Percentiles rank a stretch among this genome's conserved stretches.
Conservation (phyloP, 2,797 vertebrate species). For the Hapalemur alaotrensis region DNA sequence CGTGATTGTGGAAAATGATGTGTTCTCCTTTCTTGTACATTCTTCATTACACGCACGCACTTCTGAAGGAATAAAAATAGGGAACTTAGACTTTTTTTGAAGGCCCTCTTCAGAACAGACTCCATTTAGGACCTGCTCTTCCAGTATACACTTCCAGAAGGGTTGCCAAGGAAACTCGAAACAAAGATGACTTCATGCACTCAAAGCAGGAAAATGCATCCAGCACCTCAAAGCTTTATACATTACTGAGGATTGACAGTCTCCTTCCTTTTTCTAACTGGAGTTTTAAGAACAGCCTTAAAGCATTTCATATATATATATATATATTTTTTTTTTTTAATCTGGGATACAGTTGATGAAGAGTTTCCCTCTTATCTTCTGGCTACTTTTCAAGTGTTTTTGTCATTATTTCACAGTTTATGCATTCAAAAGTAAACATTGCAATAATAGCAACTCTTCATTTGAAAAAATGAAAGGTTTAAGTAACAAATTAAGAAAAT, state of each 20-base stretch:
- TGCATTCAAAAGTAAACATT: constrained; percentile 72
- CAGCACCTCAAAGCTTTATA: constrained; percentile 71
- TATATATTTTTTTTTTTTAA: background rate
- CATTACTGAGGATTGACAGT: constrained; percentile 58
- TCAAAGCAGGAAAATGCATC: constrained; percentile 73
- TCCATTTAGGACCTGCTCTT: constrained; percentile 80
- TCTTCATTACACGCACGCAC: constrained; percentile 76
- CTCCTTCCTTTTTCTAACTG: constrained; percentile 54
- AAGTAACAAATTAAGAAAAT: constrained; percentile 66
- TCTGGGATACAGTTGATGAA: constrained; percentile 2
- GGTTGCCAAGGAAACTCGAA: constrained; percentile 85
- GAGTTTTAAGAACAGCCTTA: constrained; percentile 61
- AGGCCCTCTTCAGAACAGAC: constrained; percentile 81
- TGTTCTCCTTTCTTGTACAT: constrained; percentile 78
- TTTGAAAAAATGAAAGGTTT: constrained; percentile 47
- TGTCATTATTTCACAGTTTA: constrained; percentile 76
- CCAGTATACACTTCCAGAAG: constrained; percentile 71
- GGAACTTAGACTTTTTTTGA: constrained; percentile 76
- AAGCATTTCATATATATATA: background rate
- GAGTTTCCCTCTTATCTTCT: constrained; percentile 68
- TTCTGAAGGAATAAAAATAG: constrained; percentile 82
- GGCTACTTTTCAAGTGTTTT: constrained; percentile 76
- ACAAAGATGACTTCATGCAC: constrained; percentile 74
- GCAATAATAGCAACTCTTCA: constrained; percentile 62
- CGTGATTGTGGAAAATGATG: constrained; percentile 78